Base-by-base conservation (phyloP, 1,140 invertebrate species). In the Aricia agestis region DNA sequence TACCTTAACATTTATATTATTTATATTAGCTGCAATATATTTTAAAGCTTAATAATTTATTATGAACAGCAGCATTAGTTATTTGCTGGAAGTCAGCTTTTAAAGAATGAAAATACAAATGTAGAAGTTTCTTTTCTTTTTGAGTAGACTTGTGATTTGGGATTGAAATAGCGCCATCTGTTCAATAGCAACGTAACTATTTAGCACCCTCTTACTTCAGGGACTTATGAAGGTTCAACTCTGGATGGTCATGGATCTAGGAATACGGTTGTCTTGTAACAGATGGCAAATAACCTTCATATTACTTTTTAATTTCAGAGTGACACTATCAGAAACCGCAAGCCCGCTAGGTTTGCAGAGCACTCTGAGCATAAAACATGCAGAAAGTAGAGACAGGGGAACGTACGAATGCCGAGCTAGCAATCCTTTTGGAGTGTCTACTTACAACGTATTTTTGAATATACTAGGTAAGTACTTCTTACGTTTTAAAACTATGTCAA, bases 321-420 rank as follows among this genome's bases (percentile, higher is more conserved):
- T 93, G 65, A 93, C 93, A 70, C 86, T 94, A 77, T 93, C 91
- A 75, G 93, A 93, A 80, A 93, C 92, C n/a, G 92, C 93, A 73
- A 93, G 92, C 0, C 89, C 93, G 11, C 93, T 92, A 69, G 94
- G 94, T 4, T 73, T 94, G 3, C 94, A 93, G 70, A 94, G 94
- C 7, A 92, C 93, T 72, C 82, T 95, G 41, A 93, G 91, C 13
- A 92, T 95, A 45, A 92, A 89, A 42, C 92, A 92, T 32, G 93
- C 93, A 52, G 94, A 95, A 84, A 92, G 95, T 19, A 93, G 95
- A 81, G 97, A 98, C 83, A 96, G 96, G 0, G 97, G 96, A 0
- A 93, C 94, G 10, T 98, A 98, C 85, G 95, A 95, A 67, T 98
- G 97, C 82, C 93, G 94, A 9, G 97, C 96, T 0, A 94, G 95